phyloP scores from a whole-genome alignment of 2,113 vertebrate species.

The Zapus hudsonius region DNA sequence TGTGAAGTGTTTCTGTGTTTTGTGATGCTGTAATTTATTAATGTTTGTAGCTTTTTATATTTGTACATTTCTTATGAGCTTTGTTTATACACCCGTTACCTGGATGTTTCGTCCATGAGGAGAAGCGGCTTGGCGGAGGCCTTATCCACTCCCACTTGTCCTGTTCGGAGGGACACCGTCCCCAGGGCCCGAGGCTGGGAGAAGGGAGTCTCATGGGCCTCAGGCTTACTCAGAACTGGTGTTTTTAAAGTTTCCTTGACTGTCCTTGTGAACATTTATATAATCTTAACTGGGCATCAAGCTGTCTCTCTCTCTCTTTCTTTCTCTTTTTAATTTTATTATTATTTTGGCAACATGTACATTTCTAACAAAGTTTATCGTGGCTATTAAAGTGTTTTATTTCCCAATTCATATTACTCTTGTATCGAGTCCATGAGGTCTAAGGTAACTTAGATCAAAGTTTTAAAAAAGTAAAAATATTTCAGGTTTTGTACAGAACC shows the following conservation, averaged over 20 bases:
- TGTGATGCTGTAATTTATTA: slow-evolving; percentile 99
- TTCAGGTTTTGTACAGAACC: slow-evolving; percentile 97
- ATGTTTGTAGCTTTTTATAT: slow-evolving; percentile 99
- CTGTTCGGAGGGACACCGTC: slow-evolving; percentile 69
- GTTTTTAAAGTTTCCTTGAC: slow-evolving; percentile 81
- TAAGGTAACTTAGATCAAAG: slow-evolving; percentile 92
- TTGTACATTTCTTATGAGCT: slow-evolving; percentile 99
- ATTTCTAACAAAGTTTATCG: slow-evolving; percentile 94
- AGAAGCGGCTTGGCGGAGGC: slow-evolving; percentile 83
- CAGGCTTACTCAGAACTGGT: slow-evolving; percentile 70
- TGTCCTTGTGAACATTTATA: slow-evolving; percentile 87
- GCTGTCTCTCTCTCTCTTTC: slow-evolving; percentile 70
- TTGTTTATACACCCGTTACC: slow-evolving; percentile 96
- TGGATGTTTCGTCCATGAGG: slow-evolving; percentile 86
- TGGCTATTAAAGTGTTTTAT: slow-evolving; percentile 93
- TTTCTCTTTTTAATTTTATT: slow-evolving; percentile 83
- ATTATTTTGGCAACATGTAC: slow-evolving; percentile 92
- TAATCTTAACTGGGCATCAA: slow-evolving; percentile 85
- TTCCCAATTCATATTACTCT: slow-evolving; percentile 93
- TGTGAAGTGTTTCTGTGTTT: slow-evolving; percentile 99
- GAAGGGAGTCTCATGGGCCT: slow-evolving; percentile 78
- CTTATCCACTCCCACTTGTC: slow-evolving; percentile 81
- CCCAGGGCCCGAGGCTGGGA: slow-evolving; percentile 63
- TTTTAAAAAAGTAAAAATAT: slow-evolving; percentile 93
- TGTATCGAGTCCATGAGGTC: slow-evolving; percentile 90